Percentiles rank a stretch among this genome's conserved stretches.
Evolutionary conservation across 2,888 invertebrate genomes (phyloP).

Genomic region (Ischnus inquisitorius): DNA sequence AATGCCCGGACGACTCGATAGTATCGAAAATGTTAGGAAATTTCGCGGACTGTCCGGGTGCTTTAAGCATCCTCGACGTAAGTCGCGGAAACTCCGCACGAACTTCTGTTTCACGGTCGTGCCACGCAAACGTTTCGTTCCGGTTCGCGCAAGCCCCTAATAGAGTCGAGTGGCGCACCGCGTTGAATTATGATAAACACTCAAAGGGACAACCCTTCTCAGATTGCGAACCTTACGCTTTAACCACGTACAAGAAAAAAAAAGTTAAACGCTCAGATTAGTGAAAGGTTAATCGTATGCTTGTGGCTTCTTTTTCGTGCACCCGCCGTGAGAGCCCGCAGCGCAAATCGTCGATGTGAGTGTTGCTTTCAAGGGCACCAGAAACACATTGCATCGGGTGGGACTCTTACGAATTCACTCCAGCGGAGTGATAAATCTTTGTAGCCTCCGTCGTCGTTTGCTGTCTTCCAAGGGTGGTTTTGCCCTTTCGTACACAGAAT

Average conservation of each 20-base stretch:
- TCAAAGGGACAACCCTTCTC: conserved; percentile 3
- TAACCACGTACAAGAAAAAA: not conserved
- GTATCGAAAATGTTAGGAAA: conserved; percentile 35
- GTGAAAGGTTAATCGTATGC: not conserved
- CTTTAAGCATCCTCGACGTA: conserved; percentile 40
- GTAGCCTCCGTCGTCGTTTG: conserved; percentile 71
- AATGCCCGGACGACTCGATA: not conserved
- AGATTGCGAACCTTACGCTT: not conserved
- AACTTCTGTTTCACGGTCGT: conserved; percentile 78
- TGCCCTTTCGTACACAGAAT: conserved; percentile 74
- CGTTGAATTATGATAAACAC: conserved; percentile 55
- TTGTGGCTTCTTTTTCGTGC: too few species aligned
- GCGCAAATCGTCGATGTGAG: not conserved
- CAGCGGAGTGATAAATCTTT: conserved; percentile 78
- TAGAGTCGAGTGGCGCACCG: conserved; percentile 35
- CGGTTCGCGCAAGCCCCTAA: conserved; percentile 75
- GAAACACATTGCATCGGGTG: not conserved
- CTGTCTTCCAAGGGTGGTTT: conserved; percentile 80
- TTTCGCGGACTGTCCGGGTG: conserved; percentile 50
- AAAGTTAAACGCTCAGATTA: not conserved
- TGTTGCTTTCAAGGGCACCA: conserved; percentile 33
- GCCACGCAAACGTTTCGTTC: conserved; percentile 77
- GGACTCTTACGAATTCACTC: conserved; percentile 16
- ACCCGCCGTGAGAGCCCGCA: not conserved
- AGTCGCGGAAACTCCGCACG: conserved; percentile 75